Evolutionary conservation across 2,113 vertebrate species (phyloP).

Genomic region (Synodontis membranacea): DNA sequence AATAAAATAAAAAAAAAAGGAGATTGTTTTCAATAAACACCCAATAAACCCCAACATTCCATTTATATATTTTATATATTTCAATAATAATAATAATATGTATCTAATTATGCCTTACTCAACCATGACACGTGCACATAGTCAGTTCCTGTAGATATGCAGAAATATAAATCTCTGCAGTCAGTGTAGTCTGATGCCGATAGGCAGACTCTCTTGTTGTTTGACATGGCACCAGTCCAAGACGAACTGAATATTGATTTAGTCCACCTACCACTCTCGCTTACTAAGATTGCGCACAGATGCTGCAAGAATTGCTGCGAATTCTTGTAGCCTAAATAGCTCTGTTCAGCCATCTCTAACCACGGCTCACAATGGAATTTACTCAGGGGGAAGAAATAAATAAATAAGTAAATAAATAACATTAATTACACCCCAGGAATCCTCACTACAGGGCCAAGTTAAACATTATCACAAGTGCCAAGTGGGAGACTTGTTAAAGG

Average conservation of each 20-base stretch:
- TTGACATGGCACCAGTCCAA: slow-evolving; percentile 4
- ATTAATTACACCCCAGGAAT: slow-evolving; percentile 14
- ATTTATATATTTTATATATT: not conserved
- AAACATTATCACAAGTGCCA: slow-evolving; percentile 51
- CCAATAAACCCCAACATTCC: slow-evolving; percentile 65
- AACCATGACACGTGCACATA: not conserved
- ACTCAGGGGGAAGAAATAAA: not conserved
- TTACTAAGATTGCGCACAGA: slow-evolving; percentile 14
- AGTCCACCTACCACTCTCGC: not conserved
- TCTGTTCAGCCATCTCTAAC: not conserved
- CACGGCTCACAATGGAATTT: not conserved
- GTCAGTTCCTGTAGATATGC: slow-evolving; percentile 21
- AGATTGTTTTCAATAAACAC: slow-evolving; percentile 89
- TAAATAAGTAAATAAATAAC: not conserved
- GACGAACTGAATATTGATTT: slow-evolving; percentile 4
- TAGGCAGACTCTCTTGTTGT: slow-evolving; percentile 18
- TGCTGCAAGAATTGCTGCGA: not conserved
- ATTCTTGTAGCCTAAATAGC: not conserved
- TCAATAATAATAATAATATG: too few relatives aligned
- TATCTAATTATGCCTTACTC: slow-evolving; percentile 11
- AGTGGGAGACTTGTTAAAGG: slow-evolving; percentile 40
- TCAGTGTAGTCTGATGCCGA: not conserved
- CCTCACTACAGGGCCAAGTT: slow-evolving; percentile 36
- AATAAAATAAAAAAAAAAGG: slow-evolving; percentile 84
- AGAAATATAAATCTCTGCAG: slow-evolving; percentile 15